phyloP scores from a whole-genome alignment of 2,888 invertebrate species.

The Nymphalis polychloros region DNA sequence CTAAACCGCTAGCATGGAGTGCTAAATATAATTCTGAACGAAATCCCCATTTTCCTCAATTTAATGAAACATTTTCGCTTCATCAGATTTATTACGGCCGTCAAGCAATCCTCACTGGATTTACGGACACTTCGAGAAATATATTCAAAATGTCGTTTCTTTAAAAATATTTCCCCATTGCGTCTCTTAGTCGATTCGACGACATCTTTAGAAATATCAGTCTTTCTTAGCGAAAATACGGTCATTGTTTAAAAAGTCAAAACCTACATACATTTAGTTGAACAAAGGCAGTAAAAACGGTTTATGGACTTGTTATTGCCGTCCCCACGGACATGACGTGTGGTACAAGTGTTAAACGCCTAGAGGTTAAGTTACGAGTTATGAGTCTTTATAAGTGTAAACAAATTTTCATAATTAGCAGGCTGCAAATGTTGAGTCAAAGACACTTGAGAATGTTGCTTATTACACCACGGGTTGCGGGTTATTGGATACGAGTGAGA shows the following conservation, averaged over 20 bases:
- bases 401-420: too few species aligned
- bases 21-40: background rate
- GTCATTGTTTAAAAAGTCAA: slow-evolving; percentile 81
- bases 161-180: slow-evolving; percentile 46
- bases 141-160: slow-evolving; percentile 49
- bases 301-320: slow-evolving; percentile 82
- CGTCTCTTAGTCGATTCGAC: slow-evolving; percentile 48
- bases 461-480: too few species aligned
- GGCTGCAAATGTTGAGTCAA: too few species aligned
- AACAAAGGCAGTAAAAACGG: slow-evolving; percentile 82
- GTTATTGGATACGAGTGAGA: too few species aligned
- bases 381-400: too few species aligned
- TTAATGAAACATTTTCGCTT: slow-evolving; percentile 20
- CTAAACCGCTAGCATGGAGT: background rate
- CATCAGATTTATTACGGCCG: slow-evolving; percentile 27
- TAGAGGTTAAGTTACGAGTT: background rate
- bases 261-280: slow-evolving; percentile 79
- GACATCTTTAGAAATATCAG: slow-evolving; percentile 65
- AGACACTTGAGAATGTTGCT: too few species aligned
- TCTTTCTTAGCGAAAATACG: slow-evolving; percentile 72
- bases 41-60: slow-evolving; percentile 7
- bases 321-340: slow-evolving; percentile 65
- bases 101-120: slow-evolving; percentile 29
- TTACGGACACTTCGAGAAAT: slow-evolving; percentile 35
- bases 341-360: slow-evolving; percentile 48